Percentiles rank a stretch among this genome's conserved stretches.
phyloP scores from a whole-genome alignment of 2,113 vertebrate species.

The Lophius piscatorius region DNA sequence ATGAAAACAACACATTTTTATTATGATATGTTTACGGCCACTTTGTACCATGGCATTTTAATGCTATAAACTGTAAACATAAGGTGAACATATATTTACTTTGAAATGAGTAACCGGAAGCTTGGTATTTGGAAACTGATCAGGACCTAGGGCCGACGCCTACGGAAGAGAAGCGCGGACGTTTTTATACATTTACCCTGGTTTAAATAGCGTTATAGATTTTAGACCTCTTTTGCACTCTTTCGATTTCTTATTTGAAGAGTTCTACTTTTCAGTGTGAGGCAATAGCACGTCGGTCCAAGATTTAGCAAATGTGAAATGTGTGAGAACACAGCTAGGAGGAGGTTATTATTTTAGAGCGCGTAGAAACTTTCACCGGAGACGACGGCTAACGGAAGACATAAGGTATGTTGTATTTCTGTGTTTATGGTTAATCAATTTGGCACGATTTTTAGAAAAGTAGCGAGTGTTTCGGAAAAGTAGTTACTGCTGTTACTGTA shows the following conservation, averaged over 20 bases:
- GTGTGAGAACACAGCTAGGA: constrained; percentile 34
- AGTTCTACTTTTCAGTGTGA: neutral
- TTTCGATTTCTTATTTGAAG: neutral
- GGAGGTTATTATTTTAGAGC: constrained; percentile 43
- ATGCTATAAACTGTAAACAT: neutral
- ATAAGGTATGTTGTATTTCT: neutral
- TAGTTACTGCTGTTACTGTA: neutral
- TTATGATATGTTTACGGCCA: neutral
- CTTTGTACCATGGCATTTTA: neutral
- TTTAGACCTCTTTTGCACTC: too few species aligned
- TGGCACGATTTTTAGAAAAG: too few species aligned
- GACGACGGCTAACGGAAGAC: neutral
- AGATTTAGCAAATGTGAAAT: constrained; percentile 38
- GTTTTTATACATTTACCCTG: neutral
- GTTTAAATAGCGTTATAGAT: neutral
- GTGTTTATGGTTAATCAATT: neutral
- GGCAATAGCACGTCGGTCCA: neutral
- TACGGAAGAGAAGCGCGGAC: too few species aligned
- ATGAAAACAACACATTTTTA: neutral
- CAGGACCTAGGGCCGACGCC: constrained; percentile 56
- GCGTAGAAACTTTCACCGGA: neutral
- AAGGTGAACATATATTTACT: neutral
- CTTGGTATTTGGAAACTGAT: neutral
- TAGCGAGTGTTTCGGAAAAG: too few species aligned
- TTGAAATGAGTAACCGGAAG: constrained; percentile 36